Evolutionary conservation across 1,140 invertebrate genomes (phyloP).

Genomic region (Olivierus martensii): DNA sequence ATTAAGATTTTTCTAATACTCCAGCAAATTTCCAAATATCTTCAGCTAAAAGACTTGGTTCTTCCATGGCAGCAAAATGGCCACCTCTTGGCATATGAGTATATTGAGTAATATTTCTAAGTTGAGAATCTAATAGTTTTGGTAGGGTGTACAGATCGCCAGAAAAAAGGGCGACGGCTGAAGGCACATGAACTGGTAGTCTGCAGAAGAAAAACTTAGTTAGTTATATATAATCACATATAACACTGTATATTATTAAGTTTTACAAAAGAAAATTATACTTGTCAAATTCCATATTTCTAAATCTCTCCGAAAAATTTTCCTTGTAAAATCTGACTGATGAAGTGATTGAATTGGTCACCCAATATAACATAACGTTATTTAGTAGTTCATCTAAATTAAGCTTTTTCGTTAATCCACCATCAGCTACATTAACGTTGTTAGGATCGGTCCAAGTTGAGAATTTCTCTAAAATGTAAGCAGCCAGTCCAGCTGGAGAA

Average conservation of each 20-base stretch:
- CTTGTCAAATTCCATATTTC: too few relatives aligned
- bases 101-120: slow-evolving; percentile 28
- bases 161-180: slow-evolving; percentile 28
- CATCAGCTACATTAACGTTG: slow-evolving; percentile 40
- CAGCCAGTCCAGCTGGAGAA: slow-evolving; percentile 9
- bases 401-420: slow-evolving; percentile 48
- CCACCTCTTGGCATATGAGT: slow-evolving; percentile 42
- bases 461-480: slow-evolving; percentile 63
- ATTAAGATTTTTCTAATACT: slow-evolving; percentile 12
- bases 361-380: slow-evolving; percentile 80
- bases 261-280: neutral
- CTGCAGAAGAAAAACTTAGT: too few relatives aligned
- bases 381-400: slow-evolving; percentile 62
- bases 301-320: slow-evolving; percentile 10
- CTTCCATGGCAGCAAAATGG: slow-evolving; percentile 72
- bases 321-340: slow-evolving; percentile 62
- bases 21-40: slow-evolving; percentile 36
- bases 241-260: too few relatives aligned
- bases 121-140: slow-evolving; percentile 22
- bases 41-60: slow-evolving; percentile 48
- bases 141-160: slow-evolving; percentile 29
- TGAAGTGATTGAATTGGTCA: slow-evolving; percentile 56
- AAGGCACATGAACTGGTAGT: slow-evolving; percentile 27
- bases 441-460: slow-evolving; percentile 27
- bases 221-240: too few relatives aligned